A percentile compares a stretch with the other conserved stretches of the same genome.
Evolutionary conservation across 2,797 vertebrate species (phyloP).

Genomic region (Poeciliopsis paucimaculata): DNA sequence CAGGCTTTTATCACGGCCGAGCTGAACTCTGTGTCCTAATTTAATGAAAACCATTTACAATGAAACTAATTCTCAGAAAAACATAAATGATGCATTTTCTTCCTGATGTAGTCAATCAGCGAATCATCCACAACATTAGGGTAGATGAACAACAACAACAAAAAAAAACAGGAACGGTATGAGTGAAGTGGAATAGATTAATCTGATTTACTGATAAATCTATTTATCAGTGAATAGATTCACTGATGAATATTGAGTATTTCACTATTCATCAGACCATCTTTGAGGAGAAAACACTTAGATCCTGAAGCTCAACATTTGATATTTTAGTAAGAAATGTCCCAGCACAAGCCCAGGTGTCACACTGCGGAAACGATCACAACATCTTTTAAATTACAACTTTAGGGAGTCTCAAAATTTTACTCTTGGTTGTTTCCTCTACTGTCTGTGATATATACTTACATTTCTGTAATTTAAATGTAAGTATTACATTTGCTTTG

Average conservation of each 20-base stretch:
- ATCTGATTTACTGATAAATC: no score
- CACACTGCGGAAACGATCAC: neutral
- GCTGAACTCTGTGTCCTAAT: neutral
- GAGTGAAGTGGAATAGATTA: neutral
- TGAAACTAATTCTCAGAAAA: conserved; percentile 1
- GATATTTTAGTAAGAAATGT: neutral
- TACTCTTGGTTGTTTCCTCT: neutral
- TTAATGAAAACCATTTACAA: conserved; percentile 16
- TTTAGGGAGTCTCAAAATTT: neutral
- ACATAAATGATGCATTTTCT: neutral
- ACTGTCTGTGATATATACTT: neutral
- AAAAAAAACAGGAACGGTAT: no score
- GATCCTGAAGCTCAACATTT: neutral
- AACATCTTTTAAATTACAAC: neutral
- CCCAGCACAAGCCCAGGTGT: neutral
- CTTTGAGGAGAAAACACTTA: neutral
- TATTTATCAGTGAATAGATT: no score
- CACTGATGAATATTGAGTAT: no score
- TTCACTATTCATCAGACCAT: neutral
- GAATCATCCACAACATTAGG: neutral
- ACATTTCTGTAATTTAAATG: no score
- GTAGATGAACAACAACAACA: neutral
- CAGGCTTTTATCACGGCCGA: conserved; percentile 21
- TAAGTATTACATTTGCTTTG: no score
- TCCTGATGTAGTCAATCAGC: conserved; percentile 9